Conservation (phyloP, 1,140 invertebrate genomes). For the Panulirus ornatus region DNA sequence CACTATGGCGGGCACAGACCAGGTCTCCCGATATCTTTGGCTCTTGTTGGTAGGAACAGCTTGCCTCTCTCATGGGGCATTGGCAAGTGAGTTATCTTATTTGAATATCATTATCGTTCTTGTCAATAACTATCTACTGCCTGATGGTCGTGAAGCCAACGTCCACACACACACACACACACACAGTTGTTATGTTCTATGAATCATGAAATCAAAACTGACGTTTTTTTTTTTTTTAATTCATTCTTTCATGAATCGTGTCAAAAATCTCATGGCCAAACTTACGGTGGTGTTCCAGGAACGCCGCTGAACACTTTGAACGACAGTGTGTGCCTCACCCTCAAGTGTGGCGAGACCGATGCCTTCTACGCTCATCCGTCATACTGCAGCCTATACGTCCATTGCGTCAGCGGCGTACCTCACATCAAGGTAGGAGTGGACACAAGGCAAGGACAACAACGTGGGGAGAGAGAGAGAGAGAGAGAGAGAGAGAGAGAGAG, state of each 20-base stretch:
- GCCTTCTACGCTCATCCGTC: conserved; percentile 53
- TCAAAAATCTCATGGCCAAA: not conserved
- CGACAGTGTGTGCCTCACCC: conserved; percentile 28
- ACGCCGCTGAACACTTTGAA: conserved; percentile 5
- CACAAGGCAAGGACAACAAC: no score
- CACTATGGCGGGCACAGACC: conserved; percentile 38
- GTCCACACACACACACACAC: no score
- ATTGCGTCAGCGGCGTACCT: conserved; percentile 48
- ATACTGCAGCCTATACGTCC: conserved; percentile 57
- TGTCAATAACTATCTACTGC: no score
- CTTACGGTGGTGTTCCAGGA: not conserved
- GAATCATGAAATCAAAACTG: no score
- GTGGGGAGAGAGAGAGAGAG: no score
- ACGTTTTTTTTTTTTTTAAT: no score
- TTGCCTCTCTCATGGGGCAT: not conserved
- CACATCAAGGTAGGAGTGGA: conserved; percentile 52
- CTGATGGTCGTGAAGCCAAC: no score
- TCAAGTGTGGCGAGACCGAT: conserved; percentile 36
- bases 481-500: no score
- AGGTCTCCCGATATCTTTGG: conserved; percentile 6
- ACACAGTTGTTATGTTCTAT: no score
- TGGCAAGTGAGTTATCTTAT: conserved; percentile 41
- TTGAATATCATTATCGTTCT: not conserved
- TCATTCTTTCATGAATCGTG: not conserved
- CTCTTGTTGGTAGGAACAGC: conserved; percentile 3